Base-by-base conservation (phyloP, 2,797 vertebrate genomes). In the Caiman crocodilus region DNA sequence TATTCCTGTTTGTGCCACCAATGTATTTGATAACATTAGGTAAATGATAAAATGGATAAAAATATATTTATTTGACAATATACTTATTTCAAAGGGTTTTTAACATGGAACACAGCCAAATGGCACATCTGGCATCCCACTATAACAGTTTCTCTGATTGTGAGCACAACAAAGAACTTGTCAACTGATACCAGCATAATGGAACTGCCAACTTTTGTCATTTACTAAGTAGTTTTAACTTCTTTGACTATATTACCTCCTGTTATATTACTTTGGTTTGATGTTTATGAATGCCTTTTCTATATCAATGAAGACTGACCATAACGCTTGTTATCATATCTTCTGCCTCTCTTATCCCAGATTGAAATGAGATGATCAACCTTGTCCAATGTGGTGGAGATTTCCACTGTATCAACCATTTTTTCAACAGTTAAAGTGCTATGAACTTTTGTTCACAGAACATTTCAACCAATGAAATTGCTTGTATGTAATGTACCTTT, bases 141-240 rank as follows among this genome's bases (percentile, higher is more conserved):
- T 84, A 59, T 93, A 90, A 28, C 84, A 94, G 65, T 79, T 55
- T 69, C 23, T 77, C 6, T 67, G 42, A 3, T 1, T 77, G 63
- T 87, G 78, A 88, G 84, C 2, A 0, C 55, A 20, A 93, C 17
- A 23, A 73, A 92, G 58, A 82, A 11, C 9, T 10, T 23, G 25
- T 2, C 76, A 55, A 94, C 85, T 74, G 63, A 78, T 94, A 61
- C 1, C 86, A 61, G 20, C 18, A 42, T 89, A 82, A 12, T 42
- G 35, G 57, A 76, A 5, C 65, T 75, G 14, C 35, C 13, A 55
- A 7, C 17, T 92, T 92, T 91, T 82, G 64, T 84, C 15, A 2
- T 81, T 94, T 92, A 84, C 91, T 85, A 76, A 89, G 89, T 94
- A 78, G 26, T 79, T 94, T 92, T 95, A 73, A 63, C 26, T 7